Base-by-base conservation (phyloP, 2,888 invertebrate species). In the Pammene aurita region DNA sequence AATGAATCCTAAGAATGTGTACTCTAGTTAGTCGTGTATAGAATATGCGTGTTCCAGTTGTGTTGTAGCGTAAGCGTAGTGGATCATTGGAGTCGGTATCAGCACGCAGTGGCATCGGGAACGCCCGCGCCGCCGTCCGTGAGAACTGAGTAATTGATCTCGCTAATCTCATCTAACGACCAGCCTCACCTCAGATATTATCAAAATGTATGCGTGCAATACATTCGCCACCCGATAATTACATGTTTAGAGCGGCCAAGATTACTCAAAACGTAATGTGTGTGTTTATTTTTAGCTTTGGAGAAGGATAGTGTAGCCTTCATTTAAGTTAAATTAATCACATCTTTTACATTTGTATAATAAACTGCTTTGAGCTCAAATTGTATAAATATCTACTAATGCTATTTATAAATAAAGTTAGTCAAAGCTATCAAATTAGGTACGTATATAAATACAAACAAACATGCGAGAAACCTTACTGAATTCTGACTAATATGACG, bases 141-240 rank as follows among this genome's bases (percentile, higher is more conserved):
- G 90, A 88, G 91, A 90, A 90, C 89, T 79, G 75, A 84, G 80
- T 87, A 87, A 89, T 89, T 89, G 89, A 88, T 87, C 83, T 83
- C 76, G 79, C 83, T 87, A 88, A 90, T 90, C 89, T 87, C 82
- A 86, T 86, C 86, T 82, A 74, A 81, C 80, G 77, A 79, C 75
- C 77, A 62, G 63, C 62, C 67, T 67, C 67, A 68, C 63, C 68
- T 63, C 57, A 41, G 68, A 69, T 69, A 55, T 52, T 63, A 64
- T 69, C 69, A 38, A 18, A 63, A 62, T 42, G 46, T 26, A 65
- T 58, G 50, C 42, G 69, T 65, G 64, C 69, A 67, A 57, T 60
- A 54, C 67, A 58, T 68, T 67, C n/a, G 52, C 52, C 57, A 68
- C 44, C 42, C 58, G 57, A 63, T 58, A 52, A 68, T 58, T 63